A percentile compares a stretch with the other conserved stretches of the same genome.
Evolutionary conservation across 2,113 vertebrate genomes (phyloP).

Genomic region (Epinephelus cyanopodus): DNA sequence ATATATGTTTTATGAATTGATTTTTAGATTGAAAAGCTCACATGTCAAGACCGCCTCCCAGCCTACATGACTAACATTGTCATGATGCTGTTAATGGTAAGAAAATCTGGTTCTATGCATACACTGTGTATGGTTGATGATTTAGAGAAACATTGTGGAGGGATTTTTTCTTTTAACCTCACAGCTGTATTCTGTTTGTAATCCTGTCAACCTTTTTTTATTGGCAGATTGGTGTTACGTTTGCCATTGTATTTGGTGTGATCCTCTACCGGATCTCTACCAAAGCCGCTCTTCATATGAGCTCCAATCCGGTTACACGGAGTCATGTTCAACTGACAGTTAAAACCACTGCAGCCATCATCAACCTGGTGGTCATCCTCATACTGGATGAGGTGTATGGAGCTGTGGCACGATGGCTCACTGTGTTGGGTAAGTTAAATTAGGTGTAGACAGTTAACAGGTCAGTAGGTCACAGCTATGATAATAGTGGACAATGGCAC

Average conservation of each 20-base stretch:
- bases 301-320: slow-evolving; percentile 90
- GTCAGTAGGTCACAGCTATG: background rate
- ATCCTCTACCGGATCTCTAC: slow-evolving; percentile 97
- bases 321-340: slow-evolving; percentile 93
- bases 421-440: slow-evolving; percentile 88
- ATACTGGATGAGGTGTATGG: slow-evolving; percentile 97
- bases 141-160: background rate
- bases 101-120: slow-evolving; percentile 27
- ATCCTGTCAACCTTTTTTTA: background rate
- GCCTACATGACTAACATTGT: slow-evolving; percentile 95
- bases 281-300: slow-evolving; percentile 94
- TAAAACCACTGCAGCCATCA: slow-evolving; percentile 96
- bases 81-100: slow-evolving; percentile 97
- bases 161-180: background rate
- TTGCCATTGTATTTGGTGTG: slow-evolving; percentile 97
- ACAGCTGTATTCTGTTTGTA: background rate
- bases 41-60: slow-evolving; percentile 93
- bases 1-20: slow-evolving; percentile 25
- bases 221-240: slow-evolving; percentile 93
- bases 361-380: slow-evolving; percentile 98
- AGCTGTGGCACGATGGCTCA: slow-evolving; percentile 96
- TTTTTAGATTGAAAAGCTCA: slow-evolving; percentile 92
- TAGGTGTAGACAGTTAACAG: background rate
- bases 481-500: background rate
- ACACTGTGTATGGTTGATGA: background rate